Evolutionary conservation across 2,888 invertebrate species (phyloP), one percentile per base, ranked within the genome.

Genomic region (Drosophila buzzatii): DNA sequence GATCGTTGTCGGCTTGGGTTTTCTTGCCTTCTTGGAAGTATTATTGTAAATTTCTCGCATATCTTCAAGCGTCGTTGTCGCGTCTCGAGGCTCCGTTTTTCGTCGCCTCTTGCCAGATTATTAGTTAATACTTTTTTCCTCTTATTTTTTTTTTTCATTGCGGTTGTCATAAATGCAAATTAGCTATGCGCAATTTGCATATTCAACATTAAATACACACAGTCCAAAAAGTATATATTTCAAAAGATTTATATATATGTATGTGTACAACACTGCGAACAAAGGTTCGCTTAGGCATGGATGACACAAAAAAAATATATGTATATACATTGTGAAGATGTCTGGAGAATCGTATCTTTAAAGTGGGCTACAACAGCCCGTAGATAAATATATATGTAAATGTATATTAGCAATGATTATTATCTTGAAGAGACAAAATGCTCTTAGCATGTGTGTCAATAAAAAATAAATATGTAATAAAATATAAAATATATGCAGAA

Each of bases 1-100:
- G 73, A 70, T 82, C 76, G 64, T 62, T 67, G 53, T 27, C 79
- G 77, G 71, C 79, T 83, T 81, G 45, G 20, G 2, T 18, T 18
- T 44, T 23, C 16, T 65, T 73, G 82, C 73, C 83, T 87, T 88
- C 87, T 81, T 88, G 87, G 87, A 88, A 88, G 84, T 82, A 86
- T 90, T 89, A 90, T 86, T 74, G 89, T 90, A 90, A 90, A 90
- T 90, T 90, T 83, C 86, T 83, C 89, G 85, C 87, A 84, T 84
- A 89, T 85, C 77, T 84, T 76, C 69, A 73, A 77, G 82, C 76
- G 74, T 75, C 76, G 73, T 81, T 82, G 85, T 81, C 79, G 79
- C 73, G 56, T 53, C 69, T 58, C 45, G 53, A 60, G 31, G 12
- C 64, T 47, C 33, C 18, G 47, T 70, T 74, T 63, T 61, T 53